Evolutionary conservation across 1,140 invertebrate species (phyloP), one percentile per base, ranked within the genome.

Genomic region (Bombyx mandarina): DNA sequence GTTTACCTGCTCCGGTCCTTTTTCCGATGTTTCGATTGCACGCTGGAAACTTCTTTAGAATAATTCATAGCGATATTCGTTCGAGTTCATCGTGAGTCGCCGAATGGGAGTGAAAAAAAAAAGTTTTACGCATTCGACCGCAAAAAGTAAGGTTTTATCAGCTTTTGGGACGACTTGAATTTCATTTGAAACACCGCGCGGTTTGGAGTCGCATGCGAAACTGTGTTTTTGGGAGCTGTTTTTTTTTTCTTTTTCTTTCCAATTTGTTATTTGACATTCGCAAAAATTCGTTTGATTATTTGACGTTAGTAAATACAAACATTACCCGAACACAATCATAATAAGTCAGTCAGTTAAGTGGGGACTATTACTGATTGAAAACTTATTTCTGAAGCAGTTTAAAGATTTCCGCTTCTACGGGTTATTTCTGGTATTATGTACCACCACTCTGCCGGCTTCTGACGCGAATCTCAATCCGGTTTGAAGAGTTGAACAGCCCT

Each of bases 81-180:
- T 60, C 26, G 54, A 57, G 52, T 62, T 63, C 49, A 18, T 42
- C 49, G 53, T 18, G 26, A 49, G 44, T 52, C 50, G 8, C 12
- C 12, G 12, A 18, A 5, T 35, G 26, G 1, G 26, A 5, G 2
- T 3, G 26, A 35, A 35, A 35, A 26, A 58, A 62, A 62, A 62
- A 63, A 53, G 18, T 56, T 62, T 42, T 12, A 45, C 51, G 44
- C 46, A 53, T 46, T 45, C 54, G 43, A 51, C 52, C 55, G 44
- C 58, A 58, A 58, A 65, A 65, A 61, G 52, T 49, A 35, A 56
- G 56, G 55, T 61, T 61, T 65, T 61, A 61, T 56, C 61, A 61
- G 53, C 58, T 54, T 56, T 43, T 35, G 61, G 52, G 46, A 26
- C 35, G 62, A 55, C 59, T 65, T 58, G 58, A 61, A 65, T 65